Base-by-base conservation (phyloP, 2,888 invertebrate species). In the Tipula confusa region DNA sequence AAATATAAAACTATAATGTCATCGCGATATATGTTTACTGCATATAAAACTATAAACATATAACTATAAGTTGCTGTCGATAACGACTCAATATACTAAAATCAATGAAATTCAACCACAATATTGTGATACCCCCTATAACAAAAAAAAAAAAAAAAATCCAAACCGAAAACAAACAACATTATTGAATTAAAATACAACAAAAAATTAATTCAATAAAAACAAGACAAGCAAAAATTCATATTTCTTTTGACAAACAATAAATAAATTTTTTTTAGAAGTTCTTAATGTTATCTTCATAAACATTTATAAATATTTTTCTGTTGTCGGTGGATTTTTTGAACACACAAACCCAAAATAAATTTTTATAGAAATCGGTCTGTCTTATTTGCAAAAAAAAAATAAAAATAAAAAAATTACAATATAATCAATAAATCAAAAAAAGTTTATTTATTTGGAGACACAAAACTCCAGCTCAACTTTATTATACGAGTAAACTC, bases 121-220 rank as follows among this genome's bases (percentile, higher is more conserved):
- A 64, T 64, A 64, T 64, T 64, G 64, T 64, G 4, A 24, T 64
- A 64, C 64, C 64, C 64, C 64, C 64, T 64, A 64, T 9, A 64
- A 43, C 31, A 31, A 31, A 31, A 31, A 3, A 31, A 31, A 3
- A 31, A 43, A 4, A 48, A 24, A 64, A 64, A 64, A 24, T 64
- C 11, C 64, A 18, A 64, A 64, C 64, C 64, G 64, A 64, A 64
- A 64, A 64, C 64, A 64, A 64, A 64, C 64, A 64, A 64, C 64
- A 64, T 64, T 64, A 64, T 64, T 64, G 64, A 64, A 64, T 64
- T 64, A 64, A 64, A 64, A 64, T 64, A 64, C 64, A 64, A 64
- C 64, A 64, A 64, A 64, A 64, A 64, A 64, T 64, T 64, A 64
- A 64, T 64, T 64, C 64, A 64, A 64, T 64, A 64, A 24, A 1